These are phyloP conservation scores for Pelodytes ibericus DNA, from an alignment of 2,797 vertebrate genomes.

Conservation along the genomic window DNA sequence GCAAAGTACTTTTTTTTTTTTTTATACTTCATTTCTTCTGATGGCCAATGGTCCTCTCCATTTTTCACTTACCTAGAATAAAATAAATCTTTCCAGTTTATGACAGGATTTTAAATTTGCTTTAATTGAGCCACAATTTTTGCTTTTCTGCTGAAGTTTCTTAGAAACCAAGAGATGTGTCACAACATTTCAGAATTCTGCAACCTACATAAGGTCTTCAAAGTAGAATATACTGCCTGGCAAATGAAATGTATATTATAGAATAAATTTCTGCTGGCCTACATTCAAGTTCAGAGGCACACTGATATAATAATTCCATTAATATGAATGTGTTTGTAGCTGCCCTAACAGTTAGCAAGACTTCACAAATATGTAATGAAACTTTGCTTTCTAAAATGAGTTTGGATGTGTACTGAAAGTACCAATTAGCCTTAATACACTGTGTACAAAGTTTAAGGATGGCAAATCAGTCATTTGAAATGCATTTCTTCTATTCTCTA, in stretches of 20 bases:
- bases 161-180: slow-evolving; percentile 16
- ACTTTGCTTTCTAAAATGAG: background rate
- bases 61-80: background rate
- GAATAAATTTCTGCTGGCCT: slow-evolving; percentile 28
- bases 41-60: background rate
- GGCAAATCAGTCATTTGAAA: background rate
- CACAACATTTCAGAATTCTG: slow-evolving; percentile 25
- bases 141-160: slow-evolving; percentile 17
- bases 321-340: slow-evolving; percentile 15
- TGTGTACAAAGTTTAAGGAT: background rate
- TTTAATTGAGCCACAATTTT: slow-evolving; percentile 29
- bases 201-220: slow-evolving; percentile 35
- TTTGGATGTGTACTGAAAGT: background rate
- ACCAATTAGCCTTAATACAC: background rate
- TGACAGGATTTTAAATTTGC: slow-evolving; percentile 2
- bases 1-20: too few relatives aligned
- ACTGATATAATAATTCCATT: slow-evolving; percentile 19
- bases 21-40: background rate
- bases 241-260: slow-evolving; percentile 16
- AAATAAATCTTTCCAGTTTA: slow-evolving; percentile 5
- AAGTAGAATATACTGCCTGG: slow-evolving; percentile 27
- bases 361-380: background rate
- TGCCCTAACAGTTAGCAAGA: background rate
- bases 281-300: slow-evolving; percentile 14
- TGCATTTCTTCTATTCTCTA: background rate